These are phyloP conservation scores for Eira barbara DNA, from an alignment of 2,113 vertebrate species.

Conservation along the genomic window DNA sequence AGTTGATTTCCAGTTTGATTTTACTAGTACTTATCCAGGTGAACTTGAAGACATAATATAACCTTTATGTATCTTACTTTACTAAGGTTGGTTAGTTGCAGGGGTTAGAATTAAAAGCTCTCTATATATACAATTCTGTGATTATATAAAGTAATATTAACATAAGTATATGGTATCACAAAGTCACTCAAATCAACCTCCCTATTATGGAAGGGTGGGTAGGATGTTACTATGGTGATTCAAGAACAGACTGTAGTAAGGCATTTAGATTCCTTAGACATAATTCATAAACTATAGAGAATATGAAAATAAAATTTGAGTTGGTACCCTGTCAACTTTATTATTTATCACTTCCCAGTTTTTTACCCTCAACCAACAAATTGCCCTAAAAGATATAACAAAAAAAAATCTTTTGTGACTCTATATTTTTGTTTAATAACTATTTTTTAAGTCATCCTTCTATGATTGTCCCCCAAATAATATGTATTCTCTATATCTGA, in stretches of 20 bases:
- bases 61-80: not conserved
- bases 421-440: not conserved
- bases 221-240: not conserved
- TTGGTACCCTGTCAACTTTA: not conserved
- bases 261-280: not conserved
- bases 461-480: conserved; percentile 20
- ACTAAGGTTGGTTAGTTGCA: not conserved
- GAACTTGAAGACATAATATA: not conserved
- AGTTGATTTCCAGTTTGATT: not conserved
- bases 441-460: conserved; percentile 43
- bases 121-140: not conserved
- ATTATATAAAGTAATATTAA: not conserved
- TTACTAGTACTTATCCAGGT: not conserved
- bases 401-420: not conserved
- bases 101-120: not conserved
- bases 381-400: not conserved
- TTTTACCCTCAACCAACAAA: not conserved
- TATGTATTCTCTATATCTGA: conserved; percentile 44
- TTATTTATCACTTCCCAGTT: conserved; percentile 36
- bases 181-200: not conserved
- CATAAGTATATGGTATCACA: not conserved
- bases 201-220: not conserved
- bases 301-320: conserved; percentile 30
- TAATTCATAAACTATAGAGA: not conserved
- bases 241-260: not conserved